Percentiles rank a stretch among this genome's conserved stretches.
Conservation (phyloP, 2,113 vertebrate species). For the Podilymbus podiceps region DNA sequence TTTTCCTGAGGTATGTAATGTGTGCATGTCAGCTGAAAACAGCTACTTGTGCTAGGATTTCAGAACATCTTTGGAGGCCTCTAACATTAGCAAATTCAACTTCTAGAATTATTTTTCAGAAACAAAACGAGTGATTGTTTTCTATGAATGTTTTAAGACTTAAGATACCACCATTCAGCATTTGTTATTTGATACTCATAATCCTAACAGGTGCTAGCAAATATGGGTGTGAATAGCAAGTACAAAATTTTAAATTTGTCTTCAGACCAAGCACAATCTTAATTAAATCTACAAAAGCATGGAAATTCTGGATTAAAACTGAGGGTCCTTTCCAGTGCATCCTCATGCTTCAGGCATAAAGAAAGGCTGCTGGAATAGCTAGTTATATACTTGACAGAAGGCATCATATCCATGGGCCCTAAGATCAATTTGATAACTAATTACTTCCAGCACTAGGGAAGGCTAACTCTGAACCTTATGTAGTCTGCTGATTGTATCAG, state of each 20-base stretch:
- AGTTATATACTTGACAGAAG: background rate
- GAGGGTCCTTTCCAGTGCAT: background rate
- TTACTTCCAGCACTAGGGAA: background rate
- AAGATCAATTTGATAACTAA: background rate
- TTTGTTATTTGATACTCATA: background rate
- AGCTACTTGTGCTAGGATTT: background rate
- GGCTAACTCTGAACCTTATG: background rate
- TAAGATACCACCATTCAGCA: background rate
- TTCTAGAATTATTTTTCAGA: background rate
- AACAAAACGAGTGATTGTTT: background rate
- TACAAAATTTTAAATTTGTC: background rate
- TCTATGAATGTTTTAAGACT: background rate
- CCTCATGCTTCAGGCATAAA: background rate
- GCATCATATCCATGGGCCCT: background rate
- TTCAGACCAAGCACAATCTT: background rate
- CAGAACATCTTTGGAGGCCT: background rate
- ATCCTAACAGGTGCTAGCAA: background rate
- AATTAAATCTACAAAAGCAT: constrained; percentile 6
- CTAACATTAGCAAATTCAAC: background rate
- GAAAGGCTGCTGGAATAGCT: background rate
- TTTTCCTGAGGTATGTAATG: background rate
- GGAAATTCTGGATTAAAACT: background rate
- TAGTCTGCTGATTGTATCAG: background rate
- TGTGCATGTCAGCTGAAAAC: background rate
- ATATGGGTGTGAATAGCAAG: background rate